Conservation (phyloP, 2,797 vertebrate genomes). For the Cossypha niveicapilla region DNA sequence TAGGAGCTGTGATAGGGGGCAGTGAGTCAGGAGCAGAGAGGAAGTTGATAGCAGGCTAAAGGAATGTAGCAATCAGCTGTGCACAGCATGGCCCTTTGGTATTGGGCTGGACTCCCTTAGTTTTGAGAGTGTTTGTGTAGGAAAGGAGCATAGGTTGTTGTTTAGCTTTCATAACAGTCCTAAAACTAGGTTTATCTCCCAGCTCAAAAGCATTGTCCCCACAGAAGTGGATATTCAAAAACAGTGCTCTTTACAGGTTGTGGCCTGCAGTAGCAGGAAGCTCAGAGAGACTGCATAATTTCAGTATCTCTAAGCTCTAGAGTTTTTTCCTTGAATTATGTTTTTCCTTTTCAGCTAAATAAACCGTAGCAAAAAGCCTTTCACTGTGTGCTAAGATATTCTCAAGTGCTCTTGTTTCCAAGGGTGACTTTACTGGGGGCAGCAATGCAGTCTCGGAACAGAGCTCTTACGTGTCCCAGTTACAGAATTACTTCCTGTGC, state of each 20-base stretch:
- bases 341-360: slow-evolving; percentile 25
- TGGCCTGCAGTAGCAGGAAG: background rate
- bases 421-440: background rate
- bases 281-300: background rate
- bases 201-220: background rate
- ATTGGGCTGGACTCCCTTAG: background rate
- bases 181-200: background rate
- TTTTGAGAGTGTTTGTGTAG: background rate
- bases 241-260: background rate
- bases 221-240: background rate
- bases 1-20: rapidly evolving
- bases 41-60: background rate
- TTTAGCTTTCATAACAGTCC: background rate
- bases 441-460: background rate
- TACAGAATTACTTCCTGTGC: slow-evolving; percentile 9
- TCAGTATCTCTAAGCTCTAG: background rate
- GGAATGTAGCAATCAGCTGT: background rate
- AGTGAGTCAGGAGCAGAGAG: background rate
- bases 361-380: background rate
- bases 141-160: background rate
- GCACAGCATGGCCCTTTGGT: background rate
- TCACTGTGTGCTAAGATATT: background rate
- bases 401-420: slow-evolving; percentile 33
- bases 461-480: background rate
- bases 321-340: background rate